Conservation (phyloP, 2,113 vertebrate species). For the Mellivora capensis region DNA sequence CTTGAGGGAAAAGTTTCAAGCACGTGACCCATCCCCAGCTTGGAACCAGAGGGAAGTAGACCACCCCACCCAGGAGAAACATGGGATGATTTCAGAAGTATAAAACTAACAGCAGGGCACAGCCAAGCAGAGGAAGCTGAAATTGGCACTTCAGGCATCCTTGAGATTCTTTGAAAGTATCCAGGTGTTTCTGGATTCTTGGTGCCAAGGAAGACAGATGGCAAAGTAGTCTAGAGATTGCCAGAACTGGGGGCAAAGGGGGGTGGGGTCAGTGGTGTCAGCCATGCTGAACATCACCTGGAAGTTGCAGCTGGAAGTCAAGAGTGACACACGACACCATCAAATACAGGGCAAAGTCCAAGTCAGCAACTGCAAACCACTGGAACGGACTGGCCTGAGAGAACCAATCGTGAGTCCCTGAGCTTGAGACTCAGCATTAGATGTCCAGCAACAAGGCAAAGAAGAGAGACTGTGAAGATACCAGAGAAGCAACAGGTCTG, state of each 20-base stretch:
- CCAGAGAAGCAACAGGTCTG: background rate
- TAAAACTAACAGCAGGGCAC: background rate
- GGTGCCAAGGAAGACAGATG: background rate
- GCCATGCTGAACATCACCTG: background rate
- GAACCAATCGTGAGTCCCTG: background rate
- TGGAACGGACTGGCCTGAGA: background rate
- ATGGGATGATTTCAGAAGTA: background rate
- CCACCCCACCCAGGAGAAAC: background rate
- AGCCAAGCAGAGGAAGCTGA: background rate
- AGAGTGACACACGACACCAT: background rate
- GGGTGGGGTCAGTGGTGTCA: background rate
- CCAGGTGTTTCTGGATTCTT: background rate
- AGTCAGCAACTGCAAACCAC: background rate
- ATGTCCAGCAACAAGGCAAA: background rate
- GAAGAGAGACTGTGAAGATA: background rate
- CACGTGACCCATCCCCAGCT: background rate
- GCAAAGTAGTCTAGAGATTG: background rate
- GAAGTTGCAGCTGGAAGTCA: background rate
- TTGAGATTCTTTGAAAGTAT: background rate
- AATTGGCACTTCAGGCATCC: background rate
- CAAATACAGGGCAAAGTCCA: background rate
- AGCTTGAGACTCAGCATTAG: background rate
- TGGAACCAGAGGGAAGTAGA: background rate
- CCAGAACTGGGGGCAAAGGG: background rate
- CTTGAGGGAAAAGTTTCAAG: background rate